Evolutionary conservation across 2,888 invertebrate genomes (phyloP).

Genomic region (Tanaodytes sp.): DNA sequence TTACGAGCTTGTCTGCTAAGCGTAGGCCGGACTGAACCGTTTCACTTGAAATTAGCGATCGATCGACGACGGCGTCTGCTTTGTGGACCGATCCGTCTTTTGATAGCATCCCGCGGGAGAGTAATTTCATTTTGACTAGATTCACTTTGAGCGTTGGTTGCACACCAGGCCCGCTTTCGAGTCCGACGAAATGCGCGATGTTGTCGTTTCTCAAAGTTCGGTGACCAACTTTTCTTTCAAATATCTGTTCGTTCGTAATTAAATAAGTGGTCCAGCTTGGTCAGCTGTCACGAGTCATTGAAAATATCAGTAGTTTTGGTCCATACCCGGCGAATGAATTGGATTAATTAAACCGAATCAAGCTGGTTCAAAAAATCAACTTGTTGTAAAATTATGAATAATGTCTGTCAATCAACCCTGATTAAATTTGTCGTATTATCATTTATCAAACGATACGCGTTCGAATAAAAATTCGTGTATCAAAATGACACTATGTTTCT

Average conservation of each 20-base stretch:
- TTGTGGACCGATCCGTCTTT: conserved; percentile 33
- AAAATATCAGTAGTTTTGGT: conserved; percentile 30
- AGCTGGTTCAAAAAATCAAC: too few species aligned
- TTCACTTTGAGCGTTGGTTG: conserved; percentile 35
- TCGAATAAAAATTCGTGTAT: too few species aligned
- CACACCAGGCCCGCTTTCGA: conserved; percentile 31
- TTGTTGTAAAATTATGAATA: neutral
- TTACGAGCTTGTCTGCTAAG: conserved; percentile 62
- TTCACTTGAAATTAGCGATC: conserved; percentile 48
- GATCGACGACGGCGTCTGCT: conserved; percentile 50
- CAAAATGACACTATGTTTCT: conserved; percentile 29
- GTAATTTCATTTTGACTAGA: conserved; percentile 51
- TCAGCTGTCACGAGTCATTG: neutral
- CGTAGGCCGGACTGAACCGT: conserved; percentile 71
- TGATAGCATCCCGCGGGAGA: conserved; percentile 25
- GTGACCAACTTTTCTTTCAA: conserved; percentile 24
- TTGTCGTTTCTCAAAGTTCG: conserved; percentile 32
- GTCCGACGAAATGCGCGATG: conserved; percentile 31
- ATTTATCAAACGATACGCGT: too few species aligned
- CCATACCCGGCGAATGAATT: too few species aligned
- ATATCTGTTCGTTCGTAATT: neutral
- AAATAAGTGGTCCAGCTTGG: neutral
- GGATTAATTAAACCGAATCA: too few species aligned
- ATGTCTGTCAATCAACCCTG: neutral
- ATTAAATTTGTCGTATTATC: too few species aligned